phyloP scores from a whole-genome alignment of 2,888 invertebrate genomes.

The Meganola albula region DNA sequence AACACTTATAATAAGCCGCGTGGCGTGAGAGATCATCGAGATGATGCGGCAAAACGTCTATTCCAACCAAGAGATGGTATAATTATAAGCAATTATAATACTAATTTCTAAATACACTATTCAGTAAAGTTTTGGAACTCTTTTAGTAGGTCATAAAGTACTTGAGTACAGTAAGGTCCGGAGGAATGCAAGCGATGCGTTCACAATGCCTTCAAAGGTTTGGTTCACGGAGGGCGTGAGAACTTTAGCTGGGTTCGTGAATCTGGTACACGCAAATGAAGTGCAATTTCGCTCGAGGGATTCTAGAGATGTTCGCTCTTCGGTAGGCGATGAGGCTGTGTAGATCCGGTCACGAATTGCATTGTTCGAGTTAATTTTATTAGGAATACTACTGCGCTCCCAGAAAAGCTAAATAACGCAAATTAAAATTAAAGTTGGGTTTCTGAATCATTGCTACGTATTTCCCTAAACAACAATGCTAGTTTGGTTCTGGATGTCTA shows the following conservation, averaged over 20 bases:
- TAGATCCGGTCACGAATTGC: conserved; percentile 48
- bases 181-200: conserved; percentile 31
- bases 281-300: conserved; percentile 59
- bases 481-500: no score
- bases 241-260: conserved; percentile 45
- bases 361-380: conserved; percentile 63
- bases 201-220: conserved; percentile 34
- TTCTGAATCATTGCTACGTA: no score
- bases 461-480: no score
- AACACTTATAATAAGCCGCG: conserved; percentile 39
- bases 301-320: conserved; percentile 47
- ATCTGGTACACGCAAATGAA: conserved; percentile 62
- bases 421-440: conserved; percentile 21
- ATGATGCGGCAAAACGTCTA: conserved; percentile 53
- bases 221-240: conserved; percentile 52
- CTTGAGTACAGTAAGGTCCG: conserved; percentile 29
- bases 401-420: conserved; percentile 18
- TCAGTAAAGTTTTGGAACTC: conserved; percentile 46
- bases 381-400: conserved; percentile 35
- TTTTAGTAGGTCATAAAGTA: conserved; percentile 24
- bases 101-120: conserved; percentile 44
- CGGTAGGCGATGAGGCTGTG: conserved; percentile 24
- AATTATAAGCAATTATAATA: conserved; percentile 38
- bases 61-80: conserved; percentile 40
- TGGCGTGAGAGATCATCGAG: conserved; percentile 47